A percentile compares a stretch with the other conserved stretches of the same genome.
Evolutionary conservation across 2,888 invertebrate genomes (phyloP).

Genomic region (Stratiomys singularior): DNA sequence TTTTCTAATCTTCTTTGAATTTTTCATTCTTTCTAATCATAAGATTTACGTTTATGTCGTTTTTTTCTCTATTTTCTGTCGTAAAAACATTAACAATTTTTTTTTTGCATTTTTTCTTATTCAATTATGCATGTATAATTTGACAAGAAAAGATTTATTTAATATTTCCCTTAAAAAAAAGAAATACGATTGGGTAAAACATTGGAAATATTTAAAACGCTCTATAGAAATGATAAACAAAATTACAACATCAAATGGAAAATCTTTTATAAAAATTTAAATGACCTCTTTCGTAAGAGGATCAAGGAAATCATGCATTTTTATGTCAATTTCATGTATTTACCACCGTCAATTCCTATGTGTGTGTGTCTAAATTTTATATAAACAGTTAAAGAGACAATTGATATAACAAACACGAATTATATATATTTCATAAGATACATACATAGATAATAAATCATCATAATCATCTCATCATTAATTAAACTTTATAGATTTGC

Average conservation of each 20-base stretch:
- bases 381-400: conserved; percentile 36
- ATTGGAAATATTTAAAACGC: not conserved
- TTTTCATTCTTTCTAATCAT: not conserved
- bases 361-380: conserved; percentile 1
- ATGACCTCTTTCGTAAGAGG: not conserved
- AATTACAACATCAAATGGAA: no score
- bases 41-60: not conserved
- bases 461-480: not conserved
- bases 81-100: conserved; percentile 32
- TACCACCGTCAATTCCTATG: not conserved
- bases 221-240: no score
- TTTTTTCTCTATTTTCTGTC: not conserved
- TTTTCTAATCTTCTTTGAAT: not conserved
- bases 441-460: not conserved
- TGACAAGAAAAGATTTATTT: no score
- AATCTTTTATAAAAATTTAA: not conserved
- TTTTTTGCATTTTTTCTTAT: not conserved
- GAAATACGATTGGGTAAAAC: not conserved
- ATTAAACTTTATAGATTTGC: not conserved
- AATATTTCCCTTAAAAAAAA: not conserved
- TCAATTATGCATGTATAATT: not conserved
- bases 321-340: not conserved
- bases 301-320: not conserved
- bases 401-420: conserved; percentile 33
- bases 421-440: not conserved